Base-by-base conservation (phyloP, 2,797 vertebrate genomes). In the Danionella dracula region DNA sequence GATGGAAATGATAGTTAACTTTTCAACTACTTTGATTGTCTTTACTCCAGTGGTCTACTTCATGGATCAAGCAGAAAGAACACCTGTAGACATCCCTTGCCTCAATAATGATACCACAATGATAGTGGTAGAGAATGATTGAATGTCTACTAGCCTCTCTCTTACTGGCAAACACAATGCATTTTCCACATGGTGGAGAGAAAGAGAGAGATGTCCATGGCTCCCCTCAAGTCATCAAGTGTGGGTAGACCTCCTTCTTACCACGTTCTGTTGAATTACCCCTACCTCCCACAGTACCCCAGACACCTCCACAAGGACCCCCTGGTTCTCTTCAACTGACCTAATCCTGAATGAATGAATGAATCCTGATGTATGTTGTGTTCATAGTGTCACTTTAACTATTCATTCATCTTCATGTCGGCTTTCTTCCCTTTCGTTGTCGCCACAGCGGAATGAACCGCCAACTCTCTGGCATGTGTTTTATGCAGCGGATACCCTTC, bases 121-220 rank as follows among this genome's bases (percentile, higher is more conserved):
- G n/a, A n/a, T n/a, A n/a, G n/a, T n/a, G n/a, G 35, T 9, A 46
- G 23, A 59, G 8, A 51, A 27, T 49, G 20, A 53, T 42, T 58
- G 42, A 64, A 57, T 64, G 31, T 41, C 45, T 60, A 38, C 37
- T 35, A 23, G 51, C 48, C 29, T 66, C 32, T 54, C 32, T 45
- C 61, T 38, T 15, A 31, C 54, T 57, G 54, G 38, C 54, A 45
- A 45, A 65, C 44, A 42, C 45, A 20, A 45, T 13, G 19, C 45
- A 31, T 58, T 64, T 58, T 51, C 46, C 53, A 29, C 68, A 70
- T 50, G 44, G 68, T 65, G 68, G 38, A 57, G 34, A 4, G 20
- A 57, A 42, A 4, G 20, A 62, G 51, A 42, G 0, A 1, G 7
- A 32, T 42, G 27, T 1, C 32, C 27, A 17, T 40, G 19, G 13